Base-by-base conservation (phyloP, 2,888 invertebrate genomes). In the Onthophagus sagittarius region DNA sequence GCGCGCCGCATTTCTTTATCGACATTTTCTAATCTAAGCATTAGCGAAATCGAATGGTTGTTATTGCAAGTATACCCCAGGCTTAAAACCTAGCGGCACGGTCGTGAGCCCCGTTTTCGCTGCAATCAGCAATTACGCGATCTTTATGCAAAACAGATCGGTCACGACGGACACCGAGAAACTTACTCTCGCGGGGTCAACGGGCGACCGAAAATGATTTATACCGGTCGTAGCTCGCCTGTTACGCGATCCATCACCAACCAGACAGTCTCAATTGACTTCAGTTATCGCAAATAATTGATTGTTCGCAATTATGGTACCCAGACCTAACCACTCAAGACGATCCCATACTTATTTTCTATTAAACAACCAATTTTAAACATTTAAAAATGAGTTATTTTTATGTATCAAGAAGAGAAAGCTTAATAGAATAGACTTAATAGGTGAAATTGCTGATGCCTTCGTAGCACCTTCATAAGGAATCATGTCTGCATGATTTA, bases 131-230 rank as follows among this genome's bases (percentile, higher is more conserved):
- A 67, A 67, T 67, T 67, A 67, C 23, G 32, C 67, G 67, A 67
- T 67, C 23, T 67, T 67, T 67, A 67, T 67, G 67, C 67, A 67
- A 67, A 67, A 32, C 23, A 67, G 67, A 23, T 23, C 31, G 32
- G 67, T 67, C 67, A 67, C 67, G 67, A 67, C 67, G 31, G 67
- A 67, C 23, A 67, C n/a, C 67, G 23, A 67, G 67, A 67, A 67
- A 67, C 67, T 23, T 23, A 23, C 23, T 23, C 23, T 31, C 31
- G 32, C 23, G 67, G 32, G 67, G 67, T 67, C 67, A 67, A 31
- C 67, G 23, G 67, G 23, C n/a, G 31, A 31, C 67, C n/a, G 23
- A 53, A 53, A 53, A 53, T 53, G 39, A 53, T 53, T 53, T 53
- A 53, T 53, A 53, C 39, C 39, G 39, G 39, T 53, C 39, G 39